Evolutionary conservation across 2,113 vertebrate species (phyloP), one percentile per base, ranked within the genome.

Genomic region (Spermophilus dauricus): DNA sequence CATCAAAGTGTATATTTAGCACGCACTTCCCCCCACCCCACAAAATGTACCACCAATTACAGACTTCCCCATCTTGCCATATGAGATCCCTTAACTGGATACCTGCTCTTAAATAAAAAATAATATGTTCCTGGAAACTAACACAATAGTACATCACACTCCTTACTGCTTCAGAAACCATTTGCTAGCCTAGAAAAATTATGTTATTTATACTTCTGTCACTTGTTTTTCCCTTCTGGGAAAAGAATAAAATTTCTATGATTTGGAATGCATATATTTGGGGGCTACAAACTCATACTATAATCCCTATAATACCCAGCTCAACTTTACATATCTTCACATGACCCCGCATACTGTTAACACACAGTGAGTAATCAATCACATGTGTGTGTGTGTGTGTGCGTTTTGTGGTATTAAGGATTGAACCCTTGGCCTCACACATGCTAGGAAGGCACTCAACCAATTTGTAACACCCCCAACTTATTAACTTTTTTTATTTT

Each of bases 141-240:
- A 80, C 58, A 53, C 39, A 83, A 58, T 3, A 61, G 9, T 73
- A 56, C 1, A 75, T 48, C 1, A 70, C 34, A 70, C 16, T 92
- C 81, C 45, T 70, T 88, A 89, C 34, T 80, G 89, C 58, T 85
- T 37, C 45, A 95, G 22, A 94, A 77, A 81, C 26, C 26, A 91
- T 30, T 75, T 96, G 17, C 51, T 58, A 75, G 37, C 28, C 72
- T 88, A 83, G 45, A 61, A 72, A 80, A 65, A 65, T 4, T 8
- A 58, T 86, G 30, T 87, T 70, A 37, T 72, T 76, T 89, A 8
- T 51, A 65, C 51, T 13, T 61, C 45, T 77, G n/a, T 93, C 42
- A 93, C 65, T 92, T 51, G 28, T 42, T 93, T 39, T 77, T 89
- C 26, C 32, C 53, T 89, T 56, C 61, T 73, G 30, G 24, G 22